Conservation (phyloP, 2,797 vertebrate species). For the Brachymystax lenok region DNA sequence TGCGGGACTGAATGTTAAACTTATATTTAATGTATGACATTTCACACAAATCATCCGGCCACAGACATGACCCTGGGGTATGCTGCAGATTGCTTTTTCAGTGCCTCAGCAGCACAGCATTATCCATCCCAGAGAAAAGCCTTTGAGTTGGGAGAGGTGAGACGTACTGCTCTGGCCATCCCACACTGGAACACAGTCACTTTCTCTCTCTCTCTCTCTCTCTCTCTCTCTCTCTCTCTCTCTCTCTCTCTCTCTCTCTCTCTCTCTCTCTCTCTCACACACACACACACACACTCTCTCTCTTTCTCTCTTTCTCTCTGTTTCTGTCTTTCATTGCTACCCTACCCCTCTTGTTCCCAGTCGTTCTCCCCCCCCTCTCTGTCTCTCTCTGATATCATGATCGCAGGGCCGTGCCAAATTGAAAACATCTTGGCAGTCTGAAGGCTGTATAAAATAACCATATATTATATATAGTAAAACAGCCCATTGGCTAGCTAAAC, state of each 20-base stretch:
- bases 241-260: background rate
- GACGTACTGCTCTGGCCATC: slow-evolving; percentile 78
- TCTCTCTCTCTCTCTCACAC: background rate
- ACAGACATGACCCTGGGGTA: slow-evolving; percentile 86
- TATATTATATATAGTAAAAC: slow-evolving; percentile 83
- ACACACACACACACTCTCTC: no score
- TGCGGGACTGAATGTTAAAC: slow-evolving; percentile 85
- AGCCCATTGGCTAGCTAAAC: slow-evolving; percentile 78
- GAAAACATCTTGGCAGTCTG: slow-evolving; percentile 86
- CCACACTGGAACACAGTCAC: slow-evolving; percentile 69
- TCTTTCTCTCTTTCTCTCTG: background rate
- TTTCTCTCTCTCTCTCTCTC: background rate
- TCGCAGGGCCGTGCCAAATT: slow-evolving; percentile 83
- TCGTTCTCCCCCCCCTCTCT: background rate
- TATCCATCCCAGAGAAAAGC: slow-evolving; percentile 80
- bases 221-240: background rate
- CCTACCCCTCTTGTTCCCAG: background rate
- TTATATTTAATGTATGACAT: slow-evolving; percentile 91
- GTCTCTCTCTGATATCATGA: slow-evolving; percentile 81
- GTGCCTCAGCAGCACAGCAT: slow-evolving; percentile 87
- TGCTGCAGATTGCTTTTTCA: slow-evolving; percentile 88
- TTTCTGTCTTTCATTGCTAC: background rate
- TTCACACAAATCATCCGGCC: slow-evolving; percentile 87
- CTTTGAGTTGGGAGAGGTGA: slow-evolving; percentile 82
- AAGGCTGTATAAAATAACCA: slow-evolving; percentile 83